phyloP scores from a whole-genome alignment of 2,888 invertebrate genomes.

The Blera fallax region DNA sequence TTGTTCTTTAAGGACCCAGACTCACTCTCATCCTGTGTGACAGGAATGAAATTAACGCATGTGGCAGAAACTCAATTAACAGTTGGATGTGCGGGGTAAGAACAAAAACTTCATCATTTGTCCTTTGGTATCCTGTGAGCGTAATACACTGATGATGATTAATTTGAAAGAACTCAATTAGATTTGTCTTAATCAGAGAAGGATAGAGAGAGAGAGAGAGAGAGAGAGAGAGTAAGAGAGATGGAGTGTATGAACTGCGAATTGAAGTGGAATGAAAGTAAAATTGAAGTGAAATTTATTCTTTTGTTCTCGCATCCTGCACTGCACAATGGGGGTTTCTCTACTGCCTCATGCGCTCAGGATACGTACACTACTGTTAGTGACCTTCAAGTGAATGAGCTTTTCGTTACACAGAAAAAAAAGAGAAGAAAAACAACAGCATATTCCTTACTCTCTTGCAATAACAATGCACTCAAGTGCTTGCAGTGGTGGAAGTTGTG shows the following conservation, averaged over 20 bases:
- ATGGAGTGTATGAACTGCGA: neutral
- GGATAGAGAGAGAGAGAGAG: neutral
- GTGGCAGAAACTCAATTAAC: constrained; percentile 51
- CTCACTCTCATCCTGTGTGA: constrained; percentile 13
- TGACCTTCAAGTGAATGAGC: constrained; percentile 47
- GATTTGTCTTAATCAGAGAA: constrained; percentile 27
- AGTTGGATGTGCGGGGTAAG: neutral
- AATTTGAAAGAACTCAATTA: constrained; percentile 19
- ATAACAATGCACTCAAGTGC: constrained; percentile 11
- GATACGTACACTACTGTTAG: neutral
- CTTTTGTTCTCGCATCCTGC: neutral
- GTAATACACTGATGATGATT: constrained; percentile 4
- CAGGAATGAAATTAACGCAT: constrained; percentile 57
- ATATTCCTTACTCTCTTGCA: neutral
- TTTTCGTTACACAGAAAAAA: neutral
- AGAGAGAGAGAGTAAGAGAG: neutral
- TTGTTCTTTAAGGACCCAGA: neutral
- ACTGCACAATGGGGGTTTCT: neutral
- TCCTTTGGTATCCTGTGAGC: neutral
- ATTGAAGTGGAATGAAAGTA: constrained; percentile 6
- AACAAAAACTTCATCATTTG: constrained; percentile 17
- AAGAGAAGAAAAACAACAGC: neutral
- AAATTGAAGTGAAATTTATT: constrained; percentile 15
- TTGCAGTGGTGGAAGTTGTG: neutral
- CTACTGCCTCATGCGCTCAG: neutral